Base-by-base conservation (phyloP, 64 coral and sea anemone species). In the Montipora foliosa region DNA sequence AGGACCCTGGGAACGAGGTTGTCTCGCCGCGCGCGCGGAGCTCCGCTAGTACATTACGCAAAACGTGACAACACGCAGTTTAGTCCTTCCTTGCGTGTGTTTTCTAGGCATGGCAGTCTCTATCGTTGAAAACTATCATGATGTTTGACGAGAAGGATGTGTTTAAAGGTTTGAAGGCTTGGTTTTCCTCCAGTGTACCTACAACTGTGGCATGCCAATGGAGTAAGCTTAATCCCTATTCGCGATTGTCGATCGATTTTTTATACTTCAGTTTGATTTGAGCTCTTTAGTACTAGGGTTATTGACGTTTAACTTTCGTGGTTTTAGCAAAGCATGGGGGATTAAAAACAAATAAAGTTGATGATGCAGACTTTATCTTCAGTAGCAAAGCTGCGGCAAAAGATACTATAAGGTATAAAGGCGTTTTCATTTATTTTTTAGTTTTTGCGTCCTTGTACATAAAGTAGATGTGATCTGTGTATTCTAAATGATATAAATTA, bases 101-200 rank as follows among this genome's bases (percentile, higher is more conserved):
- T 37, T 37, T 2, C 37, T 37, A 37, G 37, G 37, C 37, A 37
- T 37, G 37, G 53, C 53, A 57, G 53, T 11, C 37, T 37, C 37
- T 57, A 11, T 37, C 37, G 37, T 37, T 37, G 37, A 37, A 64
- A 64, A 16, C 52, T 0, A 69, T 11, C 20, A 84, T 84, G 82
- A 67, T 69, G 82, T 84, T 84, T 69, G 60, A 69, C 15, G 62
- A 69, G 16, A 44, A 5, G 45, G 59, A 84, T 12, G 82, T 84
- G 62, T 84, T 84, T 29, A 68, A 84, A 69, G 82, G 82, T 9
- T 17, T 84, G 15, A 49, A 25, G 7, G 82, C 82, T 69, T 84
- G 82, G 82, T 84, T 84, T 67, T 84, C 82, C 7, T 48, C 82
- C 3, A 84, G 82, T 49, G 82, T 84, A 20, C 82, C 60, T 84